Evolutionary conservation across 1,140 invertebrate species (phyloP), one percentile per base, ranked within the genome.

Genomic region (Drosophila arizonae): DNA sequence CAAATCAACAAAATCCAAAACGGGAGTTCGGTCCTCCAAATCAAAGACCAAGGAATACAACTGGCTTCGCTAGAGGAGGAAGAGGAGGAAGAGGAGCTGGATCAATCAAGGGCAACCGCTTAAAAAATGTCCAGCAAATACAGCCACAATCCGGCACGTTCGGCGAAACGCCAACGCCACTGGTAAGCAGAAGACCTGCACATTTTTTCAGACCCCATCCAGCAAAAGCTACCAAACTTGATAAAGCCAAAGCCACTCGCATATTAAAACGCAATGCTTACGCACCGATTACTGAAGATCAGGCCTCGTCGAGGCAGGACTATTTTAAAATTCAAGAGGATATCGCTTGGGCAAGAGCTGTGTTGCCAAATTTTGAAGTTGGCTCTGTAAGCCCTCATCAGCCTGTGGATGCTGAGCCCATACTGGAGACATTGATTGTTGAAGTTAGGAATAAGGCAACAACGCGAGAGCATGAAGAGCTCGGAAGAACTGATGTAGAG

Each of bases 301-400:
- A 41, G 33, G 54, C 45, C 26, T 50, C 45, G 13, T 64, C 62
- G n/a, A 33, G 28, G 10, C 13, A 57, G n/a, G 54, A 67, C 10
- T 67, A 28, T 58, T n/a, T 50, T 5, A 36, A 15, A 9, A 39
- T 52, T 41, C 56, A 68, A 30, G 65, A 68, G 36, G 56, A 68
- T 21, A 39, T 60, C 9, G 36, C 46, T 9, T 67, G 64, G 64
- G 64, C 64, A 17, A 39, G 26, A 17, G 64, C 64, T 24, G 54
- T 67, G 10, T n/a, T 67, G 33, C 21, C 43, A 26, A 28, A 26
- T 13, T 67, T 67, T 50, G 3, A 17, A 41, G 13, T 0, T 1
- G 17, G 24, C 10, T 30, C 6, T 30, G 6, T 6, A 3, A n/a
- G 15, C 0, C 17, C 26, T n/a, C 13, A 11, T 9, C 4, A 24